Percentiles rank a stretch among this genome's conserved stretches.
These are phyloP conservation scores for Pseudochirops cupreus DNA, from an alignment of 2,797 vertebrate genomes.

Conservation along the genomic window DNA sequence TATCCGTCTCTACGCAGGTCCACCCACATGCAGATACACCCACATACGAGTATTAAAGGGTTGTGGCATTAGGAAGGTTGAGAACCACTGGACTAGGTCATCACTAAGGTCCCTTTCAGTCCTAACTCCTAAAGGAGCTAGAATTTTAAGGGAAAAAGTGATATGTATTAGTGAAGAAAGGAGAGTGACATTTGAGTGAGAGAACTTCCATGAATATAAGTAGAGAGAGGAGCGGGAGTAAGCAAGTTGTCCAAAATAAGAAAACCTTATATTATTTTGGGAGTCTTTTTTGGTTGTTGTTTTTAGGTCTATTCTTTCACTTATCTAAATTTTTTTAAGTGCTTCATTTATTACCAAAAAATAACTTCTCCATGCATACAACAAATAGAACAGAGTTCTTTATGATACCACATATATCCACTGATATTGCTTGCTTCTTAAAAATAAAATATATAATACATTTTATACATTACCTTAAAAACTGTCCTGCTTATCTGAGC, in stretches of 20 bases:
- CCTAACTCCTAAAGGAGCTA: background rate
- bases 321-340: background rate
- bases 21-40: no score
- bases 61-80: no score
- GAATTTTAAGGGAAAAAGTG: background rate
- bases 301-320: background rate
- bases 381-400: background rate
- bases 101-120: background rate
- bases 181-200: background rate
- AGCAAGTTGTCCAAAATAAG: background rate
- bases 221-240: background rate
- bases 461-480: background rate
- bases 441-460: background rate
- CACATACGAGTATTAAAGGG: no score
- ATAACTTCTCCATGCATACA: background rate
- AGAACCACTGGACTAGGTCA: background rate
- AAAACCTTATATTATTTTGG: background rate
- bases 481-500: background rate
- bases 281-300: background rate
- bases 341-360: background rate
- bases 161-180: background rate
- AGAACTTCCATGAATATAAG: background rate
- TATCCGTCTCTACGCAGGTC: no score
- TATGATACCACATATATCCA: background rate
- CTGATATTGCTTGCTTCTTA: background rate